Conservation (phyloP, 2,797 vertebrate species). For the Myioborus melanocephalus region DNA sequence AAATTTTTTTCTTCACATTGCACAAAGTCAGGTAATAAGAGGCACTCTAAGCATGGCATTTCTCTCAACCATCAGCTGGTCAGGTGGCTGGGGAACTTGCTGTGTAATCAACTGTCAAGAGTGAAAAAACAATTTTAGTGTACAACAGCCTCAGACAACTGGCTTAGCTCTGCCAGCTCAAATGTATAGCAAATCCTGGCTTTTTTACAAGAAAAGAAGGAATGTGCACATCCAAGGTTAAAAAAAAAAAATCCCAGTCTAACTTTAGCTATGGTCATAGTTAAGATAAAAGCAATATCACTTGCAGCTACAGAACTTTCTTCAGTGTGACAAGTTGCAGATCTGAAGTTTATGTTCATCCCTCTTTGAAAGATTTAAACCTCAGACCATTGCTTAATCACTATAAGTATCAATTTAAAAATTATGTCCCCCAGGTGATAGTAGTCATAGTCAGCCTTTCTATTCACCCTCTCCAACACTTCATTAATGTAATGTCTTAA, state of each 20-base stretch:
- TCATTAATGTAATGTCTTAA: not conserved
- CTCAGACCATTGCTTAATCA: conserved; percentile 33
- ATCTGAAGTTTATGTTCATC: conserved; percentile 6
- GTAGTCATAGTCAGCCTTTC: not conserved
- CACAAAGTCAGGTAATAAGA: not conserved
- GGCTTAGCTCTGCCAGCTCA: conserved; percentile 7
- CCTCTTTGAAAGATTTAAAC: conserved; percentile 23
- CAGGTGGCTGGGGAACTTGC: not conserved
- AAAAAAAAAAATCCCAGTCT: not conserved
- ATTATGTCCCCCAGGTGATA: conserved; percentile 7
- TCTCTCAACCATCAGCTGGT: not conserved
- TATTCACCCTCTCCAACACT: not conserved
- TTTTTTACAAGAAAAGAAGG: not conserved
- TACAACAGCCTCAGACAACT: not conserved
- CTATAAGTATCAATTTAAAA: conserved; percentile 24
- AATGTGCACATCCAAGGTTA: not conserved
- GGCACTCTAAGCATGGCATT: not conserved
- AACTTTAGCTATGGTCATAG: not conserved
- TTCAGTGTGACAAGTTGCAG: not conserved
- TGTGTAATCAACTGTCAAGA: conserved; percentile 18
- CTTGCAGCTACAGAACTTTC: conserved; percentile 5
- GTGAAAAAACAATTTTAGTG: not conserved
- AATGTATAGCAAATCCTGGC: not conserved
- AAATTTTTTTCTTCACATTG: not conserved
- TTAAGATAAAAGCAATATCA: conserved; percentile 33